Conservation (phyloP, 2,888 invertebrate species). For the Ganaspis brasiliensis region DNA sequence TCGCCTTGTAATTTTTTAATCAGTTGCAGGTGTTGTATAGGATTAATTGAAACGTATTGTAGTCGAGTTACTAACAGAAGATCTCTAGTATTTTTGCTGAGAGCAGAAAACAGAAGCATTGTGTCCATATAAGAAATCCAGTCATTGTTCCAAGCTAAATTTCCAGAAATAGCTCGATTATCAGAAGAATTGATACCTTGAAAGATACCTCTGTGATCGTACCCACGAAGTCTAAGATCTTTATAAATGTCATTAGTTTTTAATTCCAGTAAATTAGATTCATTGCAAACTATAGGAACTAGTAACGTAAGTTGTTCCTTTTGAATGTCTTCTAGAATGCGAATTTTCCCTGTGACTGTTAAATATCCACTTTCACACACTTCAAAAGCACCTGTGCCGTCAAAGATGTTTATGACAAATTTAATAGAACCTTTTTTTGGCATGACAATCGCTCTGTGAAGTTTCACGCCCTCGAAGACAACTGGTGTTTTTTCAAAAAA, state of each 20-base stretch:
- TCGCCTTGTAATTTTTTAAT: constrained; percentile 75
- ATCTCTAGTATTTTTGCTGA: constrained; percentile 88
- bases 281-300: constrained; percentile 75
- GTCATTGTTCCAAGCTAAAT: constrained; percentile 92
- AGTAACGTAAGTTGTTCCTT: constrained; percentile 85
- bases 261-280: too few species aligned
- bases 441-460: constrained; percentile 96
- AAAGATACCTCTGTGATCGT: constrained; percentile 92
- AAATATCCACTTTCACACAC: constrained; percentile 93
- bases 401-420: constrained; percentile 91
- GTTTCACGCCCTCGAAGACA: constrained; percentile 93
- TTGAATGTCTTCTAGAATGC: constrained; percentile 84
- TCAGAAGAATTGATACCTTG: constrained; percentile 90
- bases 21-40: constrained; percentile 83
- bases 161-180: constrained; percentile 85
- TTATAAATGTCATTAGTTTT: too few species aligned
- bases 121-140: too few species aligned
- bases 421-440: constrained; percentile 91
- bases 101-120: constrained; percentile 96
- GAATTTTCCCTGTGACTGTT: constrained; percentile 90
- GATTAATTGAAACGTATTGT: too few species aligned
- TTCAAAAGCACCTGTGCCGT: constrained; percentile 93
- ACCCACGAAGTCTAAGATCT: constrained; percentile 92
- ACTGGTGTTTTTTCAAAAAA: too few species aligned
- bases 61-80: constrained; percentile 95